Conservation (phyloP, 92 coral and sea anemone species). For the Palythoa grandis region DNA sequence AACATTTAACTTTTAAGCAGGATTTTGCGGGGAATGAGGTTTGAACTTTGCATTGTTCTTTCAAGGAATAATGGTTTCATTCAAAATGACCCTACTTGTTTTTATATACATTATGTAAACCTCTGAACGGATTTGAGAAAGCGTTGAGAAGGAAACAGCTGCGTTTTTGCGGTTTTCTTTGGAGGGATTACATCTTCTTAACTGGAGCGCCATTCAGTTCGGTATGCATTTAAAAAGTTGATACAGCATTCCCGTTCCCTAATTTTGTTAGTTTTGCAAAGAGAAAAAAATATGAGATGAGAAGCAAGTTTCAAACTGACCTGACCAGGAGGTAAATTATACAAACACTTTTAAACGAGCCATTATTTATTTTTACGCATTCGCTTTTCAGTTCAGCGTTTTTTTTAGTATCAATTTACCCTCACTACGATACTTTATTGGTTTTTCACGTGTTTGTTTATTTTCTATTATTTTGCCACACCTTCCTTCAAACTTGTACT, state of each 20-base stretch:
- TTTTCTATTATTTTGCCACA: background rate
- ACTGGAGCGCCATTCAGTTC: background rate
- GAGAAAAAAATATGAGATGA: background rate
- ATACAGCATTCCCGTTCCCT: conserved; percentile 5
- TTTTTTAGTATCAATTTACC: background rate
- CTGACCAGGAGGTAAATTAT: conserved; percentile 19
- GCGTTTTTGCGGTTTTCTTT: background rate
- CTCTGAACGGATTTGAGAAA: background rate
- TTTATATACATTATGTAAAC: background rate
- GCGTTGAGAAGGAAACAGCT: conserved; percentile 12
- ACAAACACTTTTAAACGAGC: background rate
- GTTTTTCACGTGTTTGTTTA: background rate
- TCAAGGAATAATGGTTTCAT: too few relatives aligned
- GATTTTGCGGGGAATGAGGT: background rate
- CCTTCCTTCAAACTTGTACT: background rate
- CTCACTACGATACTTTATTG: background rate
- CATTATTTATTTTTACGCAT: background rate
- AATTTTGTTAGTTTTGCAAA: conserved; percentile 22
- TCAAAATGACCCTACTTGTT: background rate
- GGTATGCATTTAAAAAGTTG: background rate
- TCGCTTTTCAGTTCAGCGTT: background rate
- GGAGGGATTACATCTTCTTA: background rate
- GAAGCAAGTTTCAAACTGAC: background rate
- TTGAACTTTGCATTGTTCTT: background rate
- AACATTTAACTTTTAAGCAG: background rate